phyloP scores from a whole-genome alignment of 2,888 invertebrate species.

The Noctua comes region DNA sequence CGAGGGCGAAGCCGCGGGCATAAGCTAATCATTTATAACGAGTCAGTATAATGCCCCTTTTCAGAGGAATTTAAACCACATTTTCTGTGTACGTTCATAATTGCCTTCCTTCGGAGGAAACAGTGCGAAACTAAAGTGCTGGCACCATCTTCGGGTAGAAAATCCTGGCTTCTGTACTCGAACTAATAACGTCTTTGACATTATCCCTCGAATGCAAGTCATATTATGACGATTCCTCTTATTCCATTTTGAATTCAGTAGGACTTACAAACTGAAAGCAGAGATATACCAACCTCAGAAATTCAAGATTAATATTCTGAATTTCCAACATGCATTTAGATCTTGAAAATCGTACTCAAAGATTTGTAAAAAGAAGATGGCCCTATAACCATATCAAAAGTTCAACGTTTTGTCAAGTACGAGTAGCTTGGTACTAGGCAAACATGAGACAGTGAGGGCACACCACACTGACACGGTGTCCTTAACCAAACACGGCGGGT shows the following conservation, averaged over 20 bases:
- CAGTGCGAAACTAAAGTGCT: neutral
- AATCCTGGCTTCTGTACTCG: neutral
- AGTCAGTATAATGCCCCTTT: neutral
- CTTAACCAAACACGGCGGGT: slow-evolving; percentile 28
- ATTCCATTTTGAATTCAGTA: slow-evolving; percentile 10
- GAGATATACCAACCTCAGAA: neutral
- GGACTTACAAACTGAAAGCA: neutral
- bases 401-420: slow-evolving; percentile 31
- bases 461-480: slow-evolving; percentile 18
- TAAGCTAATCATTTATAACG: neutral
- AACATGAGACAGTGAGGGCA: slow-evolving; percentile 22
- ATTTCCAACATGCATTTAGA: neutral
- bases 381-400: neutral
- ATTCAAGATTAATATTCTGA: neutral
- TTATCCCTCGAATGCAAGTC: slow-evolving; percentile 4
- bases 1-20: too few relatives aligned
- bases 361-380: neutral
- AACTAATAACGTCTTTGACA: neutral
- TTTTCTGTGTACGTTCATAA: neutral
- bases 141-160: neutral
- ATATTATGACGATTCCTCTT: neutral
- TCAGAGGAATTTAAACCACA: neutral
- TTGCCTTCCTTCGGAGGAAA: neutral
- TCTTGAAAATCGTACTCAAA: slow-evolving; percentile 4
- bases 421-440: slow-evolving; percentile 1